Percentiles rank a stretch among this genome's conserved stretches.
Conservation (phyloP, 2,888 invertebrate species). For the Nomada lathburiana region DNA sequence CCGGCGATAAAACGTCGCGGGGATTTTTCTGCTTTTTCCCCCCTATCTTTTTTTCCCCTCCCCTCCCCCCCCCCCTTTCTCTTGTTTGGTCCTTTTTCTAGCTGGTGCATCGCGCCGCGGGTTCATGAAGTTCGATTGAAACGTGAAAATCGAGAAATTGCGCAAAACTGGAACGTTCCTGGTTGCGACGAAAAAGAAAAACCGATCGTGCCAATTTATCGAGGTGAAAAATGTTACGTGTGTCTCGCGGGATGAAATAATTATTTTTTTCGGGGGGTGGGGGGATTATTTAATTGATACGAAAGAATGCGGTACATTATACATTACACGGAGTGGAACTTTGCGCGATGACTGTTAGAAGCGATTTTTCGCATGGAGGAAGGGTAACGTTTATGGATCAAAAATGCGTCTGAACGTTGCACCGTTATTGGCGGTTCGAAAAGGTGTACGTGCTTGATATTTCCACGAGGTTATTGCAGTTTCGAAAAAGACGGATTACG, state of each 20-base stretch:
- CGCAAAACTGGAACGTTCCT: conserved; percentile 8
- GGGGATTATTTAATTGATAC: background rate
- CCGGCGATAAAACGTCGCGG: conserved; percentile 41
- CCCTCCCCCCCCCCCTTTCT: background rate
- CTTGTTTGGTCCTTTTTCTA: background rate
- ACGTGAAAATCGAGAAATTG: conserved; percentile 31
- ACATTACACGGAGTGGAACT: too few species aligned
- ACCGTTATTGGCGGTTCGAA: background rate
- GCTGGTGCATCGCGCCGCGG: conserved; percentile 5
- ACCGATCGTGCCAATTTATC: background rate
- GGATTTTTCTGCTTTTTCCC: conserved; percentile 10
- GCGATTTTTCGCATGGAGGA: too few species aligned
- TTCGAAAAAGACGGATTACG: background rate
- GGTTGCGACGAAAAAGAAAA: background rate
- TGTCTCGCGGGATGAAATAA: background rate
- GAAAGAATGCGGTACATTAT: background rate
- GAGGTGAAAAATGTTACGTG: background rate
- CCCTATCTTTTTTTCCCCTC: too few species aligned
- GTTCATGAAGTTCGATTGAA: conserved; percentile 38
- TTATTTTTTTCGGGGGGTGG: background rate
- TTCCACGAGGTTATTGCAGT: too few species aligned
- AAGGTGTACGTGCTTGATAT: background rate
- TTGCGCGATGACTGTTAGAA: too few species aligned
- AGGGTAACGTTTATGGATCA: background rate
- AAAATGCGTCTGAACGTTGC: background rate